These are phyloP conservation scores for Heliconius ethilla DNA, from an alignment of 2,888 invertebrate species.

Conservation along the genomic window DNA sequence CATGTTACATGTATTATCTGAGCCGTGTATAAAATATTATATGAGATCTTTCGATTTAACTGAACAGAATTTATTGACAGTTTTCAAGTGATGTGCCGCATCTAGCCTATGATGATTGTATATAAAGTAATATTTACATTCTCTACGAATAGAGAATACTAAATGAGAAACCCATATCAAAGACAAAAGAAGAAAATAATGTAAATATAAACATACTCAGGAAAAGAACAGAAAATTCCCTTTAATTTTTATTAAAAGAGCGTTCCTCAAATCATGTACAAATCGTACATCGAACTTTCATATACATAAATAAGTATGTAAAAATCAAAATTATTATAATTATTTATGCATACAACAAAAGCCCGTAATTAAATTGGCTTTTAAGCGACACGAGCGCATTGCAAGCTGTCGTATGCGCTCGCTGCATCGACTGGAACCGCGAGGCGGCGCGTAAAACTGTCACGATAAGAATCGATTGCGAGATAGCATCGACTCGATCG, in stretches of 20 bases:
- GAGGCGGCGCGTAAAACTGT: conserved; percentile 76
- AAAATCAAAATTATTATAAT: conserved; percentile 5
- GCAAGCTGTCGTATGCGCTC: conserved; percentile 46
- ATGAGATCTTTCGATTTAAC: neutral
- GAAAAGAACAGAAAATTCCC: neutral
- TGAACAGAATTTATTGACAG: conserved; percentile 2
- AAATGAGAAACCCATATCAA: neutral
- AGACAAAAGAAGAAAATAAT: too few species aligned
- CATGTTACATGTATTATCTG: neutral
- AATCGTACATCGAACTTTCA: neutral
- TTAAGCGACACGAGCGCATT: conserved; percentile 47
- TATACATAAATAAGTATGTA: neutral
- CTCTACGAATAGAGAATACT: neutral
- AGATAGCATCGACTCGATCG: conserved; percentile 68
- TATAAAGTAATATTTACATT: neutral
- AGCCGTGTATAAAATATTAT: neutral
- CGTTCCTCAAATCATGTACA: neutral
- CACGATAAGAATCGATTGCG: conserved; percentile 73
- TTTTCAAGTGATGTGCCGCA: neutral
- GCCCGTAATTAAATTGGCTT: conserved; percentile 45
- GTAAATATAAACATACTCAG: too few species aligned
- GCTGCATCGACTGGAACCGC: conserved; percentile 62
- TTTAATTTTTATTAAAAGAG: neutral
- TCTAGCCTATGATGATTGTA: neutral
- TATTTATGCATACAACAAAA: conserved; percentile 25